Evolutionary conservation across 2,113 vertebrate species (phyloP).

Genomic region (Xyrauchen texanus): DNA sequence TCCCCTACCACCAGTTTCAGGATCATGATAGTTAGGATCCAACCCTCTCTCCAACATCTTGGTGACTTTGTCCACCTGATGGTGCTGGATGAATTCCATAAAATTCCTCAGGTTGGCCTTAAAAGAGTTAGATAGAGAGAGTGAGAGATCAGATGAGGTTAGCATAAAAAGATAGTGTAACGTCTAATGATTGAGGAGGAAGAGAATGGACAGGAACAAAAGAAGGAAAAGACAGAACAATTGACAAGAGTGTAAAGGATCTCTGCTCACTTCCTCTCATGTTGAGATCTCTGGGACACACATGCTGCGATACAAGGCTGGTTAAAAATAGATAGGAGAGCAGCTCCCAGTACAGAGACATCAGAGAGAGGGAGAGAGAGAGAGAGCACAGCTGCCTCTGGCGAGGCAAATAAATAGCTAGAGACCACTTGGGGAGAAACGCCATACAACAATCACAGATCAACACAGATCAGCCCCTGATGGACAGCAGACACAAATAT

Average conservation of each 20-base stretch:
- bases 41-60: slow-evolving; percentile 86
- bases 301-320: slow-evolving; percentile 55
- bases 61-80: slow-evolving; percentile 79
- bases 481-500: background rate
- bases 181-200: slow-evolving; percentile 1
- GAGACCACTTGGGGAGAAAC: slow-evolving; percentile 5
- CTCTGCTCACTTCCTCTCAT: slow-evolving; percentile 26
- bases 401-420: too few relatives aligned
- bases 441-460: slow-evolving; percentile 3
- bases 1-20: slow-evolving; percentile 81
- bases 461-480: slow-evolving; percentile 9
- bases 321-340: slow-evolving; percentile 62
- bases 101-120: slow-evolving; percentile 83
- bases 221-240: background rate
- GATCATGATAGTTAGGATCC: slow-evolving; percentile 87
- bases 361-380: slow-evolving; percentile 3
- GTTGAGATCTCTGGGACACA: slow-evolving; percentile 47
- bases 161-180: background rate
- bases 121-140: background rate
- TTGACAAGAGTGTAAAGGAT: slow-evolving; percentile 30
- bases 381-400: too few relatives aligned
- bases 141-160: background rate
- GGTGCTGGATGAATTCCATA: slow-evolving; percentile 83
- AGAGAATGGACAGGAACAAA: background rate
- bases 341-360: slow-evolving; percentile 55